These are phyloP conservation scores for Sebastes schlegelii DNA, from an alignment of 2,113 vertebrate genomes.

Conservation along the genomic window DNA sequence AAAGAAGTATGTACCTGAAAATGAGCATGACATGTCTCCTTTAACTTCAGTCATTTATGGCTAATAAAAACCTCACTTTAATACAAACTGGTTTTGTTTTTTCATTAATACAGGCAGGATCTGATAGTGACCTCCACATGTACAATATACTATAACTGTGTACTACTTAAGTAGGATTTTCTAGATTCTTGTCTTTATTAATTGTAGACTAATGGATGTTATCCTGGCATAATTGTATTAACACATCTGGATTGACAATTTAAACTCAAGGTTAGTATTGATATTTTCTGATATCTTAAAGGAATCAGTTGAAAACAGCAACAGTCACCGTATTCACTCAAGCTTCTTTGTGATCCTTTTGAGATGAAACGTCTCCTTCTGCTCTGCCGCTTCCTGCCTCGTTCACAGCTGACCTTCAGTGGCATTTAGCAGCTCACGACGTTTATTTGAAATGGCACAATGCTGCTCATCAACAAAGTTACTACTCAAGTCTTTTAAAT, in stretches of 20 bases:
- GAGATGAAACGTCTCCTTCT: neutral
- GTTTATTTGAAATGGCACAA: constrained; percentile 30
- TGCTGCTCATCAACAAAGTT: constrained; percentile 31
- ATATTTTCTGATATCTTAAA: too few species aligned
- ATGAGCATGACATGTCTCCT: too few species aligned
- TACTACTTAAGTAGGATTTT: neutral
- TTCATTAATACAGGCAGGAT: neutral
- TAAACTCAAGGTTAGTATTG: too few species aligned
- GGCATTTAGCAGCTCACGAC: constrained; percentile 10
- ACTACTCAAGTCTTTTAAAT: constrained; percentile 4
- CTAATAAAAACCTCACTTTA: neutral
- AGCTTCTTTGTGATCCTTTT: neutral
- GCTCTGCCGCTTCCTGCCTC: neutral
- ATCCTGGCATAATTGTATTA: too few species aligned
- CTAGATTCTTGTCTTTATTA: neutral
- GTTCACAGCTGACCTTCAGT: constrained; percentile 27
- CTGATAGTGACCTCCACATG: neutral
- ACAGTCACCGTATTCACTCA: constrained; percentile 4
- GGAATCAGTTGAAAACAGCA: neutral
- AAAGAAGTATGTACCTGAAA: too few species aligned
- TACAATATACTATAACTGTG: neutral
- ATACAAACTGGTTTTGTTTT: neutral
- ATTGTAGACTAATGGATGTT: too few species aligned
- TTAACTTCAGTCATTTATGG: neutral
- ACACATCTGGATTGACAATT: too few species aligned